A percentile compares a stretch with the other conserved stretches of the same genome.
These are phyloP conservation scores for Sabellastarte sp. DNA, from an alignment of 2,888 invertebrate genomes.

Conservation along the genomic window DNA sequence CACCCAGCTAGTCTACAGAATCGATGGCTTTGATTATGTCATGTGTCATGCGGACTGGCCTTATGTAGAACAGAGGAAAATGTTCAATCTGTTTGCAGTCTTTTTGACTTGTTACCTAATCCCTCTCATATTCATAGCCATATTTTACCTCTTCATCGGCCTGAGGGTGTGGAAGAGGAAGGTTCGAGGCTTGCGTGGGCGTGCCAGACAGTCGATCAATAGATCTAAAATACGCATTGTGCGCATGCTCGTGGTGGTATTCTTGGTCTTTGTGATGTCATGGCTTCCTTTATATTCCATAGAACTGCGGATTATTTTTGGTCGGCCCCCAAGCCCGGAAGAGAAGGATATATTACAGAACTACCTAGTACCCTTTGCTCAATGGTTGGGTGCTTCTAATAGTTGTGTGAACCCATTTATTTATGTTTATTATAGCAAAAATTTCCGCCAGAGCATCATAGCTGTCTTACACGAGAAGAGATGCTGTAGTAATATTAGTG, in stretches of 20 bases:
- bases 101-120: slow-evolving; percentile 24
- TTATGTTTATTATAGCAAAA: slow-evolving; percentile 68
- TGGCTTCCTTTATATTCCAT: slow-evolving; percentile 25
- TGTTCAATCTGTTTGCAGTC: slow-evolving; percentile 18
- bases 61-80: slow-evolving; percentile 1
- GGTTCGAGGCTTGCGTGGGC: slow-evolving; percentile 19
- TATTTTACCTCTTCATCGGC: slow-evolving; percentile 22
- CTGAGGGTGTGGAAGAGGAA: slow-evolving; percentile 21
- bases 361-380: slow-evolving; percentile 16
- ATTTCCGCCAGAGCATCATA: slow-evolving; percentile 81
- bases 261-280: slow-evolving; percentile 19
- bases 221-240: slow-evolving; percentile 22
- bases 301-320: slow-evolving; percentile 19
- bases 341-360: slow-evolving; percentile 13
- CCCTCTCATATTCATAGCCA: slow-evolving; percentile 22
- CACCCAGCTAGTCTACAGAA: slow-evolving; percentile 10
- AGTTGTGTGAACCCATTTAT: slow-evolving; percentile 24
- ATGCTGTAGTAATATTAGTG: not conserved
- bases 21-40: slow-evolving; percentile 4
- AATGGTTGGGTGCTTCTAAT: slow-evolving; percentile 26
- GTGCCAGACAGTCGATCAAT: slow-evolving; percentile 19
- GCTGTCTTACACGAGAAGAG: slow-evolving; percentile 9
- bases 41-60: slow-evolving; percentile 9
- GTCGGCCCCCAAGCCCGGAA: slow-evolving; percentile 5
- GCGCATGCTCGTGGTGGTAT: slow-evolving; percentile 22